Conservation (phyloP, 2,113 vertebrate species). For the Cricetomys ansorgei region DNA sequence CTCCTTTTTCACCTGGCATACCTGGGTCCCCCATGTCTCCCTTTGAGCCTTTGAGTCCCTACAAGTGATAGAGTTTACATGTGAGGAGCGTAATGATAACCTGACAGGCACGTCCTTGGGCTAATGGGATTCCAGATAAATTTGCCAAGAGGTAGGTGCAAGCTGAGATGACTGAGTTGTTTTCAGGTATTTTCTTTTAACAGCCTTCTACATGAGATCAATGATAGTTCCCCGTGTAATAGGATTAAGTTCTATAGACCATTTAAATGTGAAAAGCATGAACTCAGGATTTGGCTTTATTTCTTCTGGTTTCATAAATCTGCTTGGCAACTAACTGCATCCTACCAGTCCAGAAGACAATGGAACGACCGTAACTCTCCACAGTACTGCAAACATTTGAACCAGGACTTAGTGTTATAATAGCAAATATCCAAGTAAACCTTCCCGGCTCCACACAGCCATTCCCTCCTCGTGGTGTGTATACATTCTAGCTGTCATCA, state of each 20-base stretch:
- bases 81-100: background rate
- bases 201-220: background rate
- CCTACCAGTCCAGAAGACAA: constrained; percentile 16
- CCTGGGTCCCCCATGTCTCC: constrained; percentile 96
- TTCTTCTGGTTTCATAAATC: background rate
- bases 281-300: background rate
- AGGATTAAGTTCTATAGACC: background rate
- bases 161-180: background rate
- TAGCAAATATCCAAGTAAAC: background rate
- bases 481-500: background rate
- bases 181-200: constrained; percentile 31
- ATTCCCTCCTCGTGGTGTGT: accelerated
- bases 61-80: constrained; percentile 65
- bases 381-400: background rate
- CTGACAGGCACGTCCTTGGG: background rate
- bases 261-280: constrained; percentile 29
- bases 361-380: background rate
- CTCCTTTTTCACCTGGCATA: constrained; percentile 94
- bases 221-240: background rate
- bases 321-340: background rate
- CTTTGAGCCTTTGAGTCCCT: constrained; percentile 98
- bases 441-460: background rate
- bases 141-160: background rate
- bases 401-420: background rate
- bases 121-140: constrained; percentile 9